phyloP scores from a whole-genome alignment of 1,140 invertebrate genomes.

The Pogonognathellus flavescens region DNA sequence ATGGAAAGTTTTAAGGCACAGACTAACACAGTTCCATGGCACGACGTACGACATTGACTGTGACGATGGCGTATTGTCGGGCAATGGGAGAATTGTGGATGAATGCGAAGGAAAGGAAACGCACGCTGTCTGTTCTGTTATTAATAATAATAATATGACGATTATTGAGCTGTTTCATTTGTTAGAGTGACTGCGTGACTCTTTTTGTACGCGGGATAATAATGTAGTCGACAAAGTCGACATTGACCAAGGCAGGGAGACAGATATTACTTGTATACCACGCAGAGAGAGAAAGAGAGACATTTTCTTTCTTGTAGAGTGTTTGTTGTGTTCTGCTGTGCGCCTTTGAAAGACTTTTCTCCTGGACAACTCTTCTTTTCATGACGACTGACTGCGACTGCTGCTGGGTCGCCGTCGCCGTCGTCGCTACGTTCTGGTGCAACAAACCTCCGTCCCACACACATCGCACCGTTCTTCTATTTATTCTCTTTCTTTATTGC shows the following conservation, averaged over 20 bases:
- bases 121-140: constrained; percentile 35
- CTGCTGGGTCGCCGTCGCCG: neutral
- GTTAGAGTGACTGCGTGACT: constrained; percentile 43
- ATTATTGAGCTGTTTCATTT: constrained; percentile 50
- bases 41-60: neutral
- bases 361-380: neutral
- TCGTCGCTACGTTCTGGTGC: neutral
- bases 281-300: neutral
- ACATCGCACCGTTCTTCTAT: neutral
- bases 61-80: neutral
- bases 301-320: constrained; percentile 2
- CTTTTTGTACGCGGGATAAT: constrained; percentile 17
- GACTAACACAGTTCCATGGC: too few relatives aligned
- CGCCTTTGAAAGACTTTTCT: neutral
- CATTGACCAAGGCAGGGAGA: neutral
- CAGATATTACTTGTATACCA: neutral
- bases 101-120: constrained; percentile 37
- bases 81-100: neutral
- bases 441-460: neutral
- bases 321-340: constrained; percentile 1
- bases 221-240: neutral
- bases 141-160: constrained; percentile 8
- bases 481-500: neutral
- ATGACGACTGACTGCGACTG: neutral
- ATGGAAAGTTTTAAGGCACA: constrained; percentile 6